phyloP scores from a whole-genome alignment of 2,113 vertebrate genomes.

The Charina bottae region DNA sequence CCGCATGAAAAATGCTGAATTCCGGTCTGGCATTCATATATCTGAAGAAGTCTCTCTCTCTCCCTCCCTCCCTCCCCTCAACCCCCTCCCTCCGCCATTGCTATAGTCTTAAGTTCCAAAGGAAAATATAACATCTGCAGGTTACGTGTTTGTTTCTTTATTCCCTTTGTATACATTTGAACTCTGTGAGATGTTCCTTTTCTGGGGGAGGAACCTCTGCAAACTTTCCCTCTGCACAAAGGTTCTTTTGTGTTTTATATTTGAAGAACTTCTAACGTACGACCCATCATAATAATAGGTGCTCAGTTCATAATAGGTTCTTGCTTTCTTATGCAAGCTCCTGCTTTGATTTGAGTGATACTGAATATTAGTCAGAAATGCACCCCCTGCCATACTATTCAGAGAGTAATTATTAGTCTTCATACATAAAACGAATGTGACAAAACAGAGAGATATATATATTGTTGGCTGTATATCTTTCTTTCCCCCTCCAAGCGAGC shows the following conservation, averaged over 20 bases:
- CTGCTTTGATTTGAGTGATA: constrained; percentile 22
- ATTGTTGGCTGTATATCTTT: constrained; percentile 52
- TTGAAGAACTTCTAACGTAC: constrained; percentile 48
- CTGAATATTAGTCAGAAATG: constrained; percentile 36
- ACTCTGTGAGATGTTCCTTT: neutral
- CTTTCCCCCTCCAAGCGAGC: constrained; percentile 36
- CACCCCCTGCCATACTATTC: constrained; percentile 17
- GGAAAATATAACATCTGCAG: neutral
- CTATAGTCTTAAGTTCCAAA: neutral
- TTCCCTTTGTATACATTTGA: neutral
- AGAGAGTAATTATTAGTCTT: constrained; percentile 58
- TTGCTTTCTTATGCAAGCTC: neutral
- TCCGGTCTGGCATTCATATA: neutral
- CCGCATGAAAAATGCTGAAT: neutral
- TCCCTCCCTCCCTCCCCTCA: neutral
- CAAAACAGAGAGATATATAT: constrained; percentile 61
- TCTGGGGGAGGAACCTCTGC: constrained; percentile 20
- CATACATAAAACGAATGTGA: constrained; percentile 57
- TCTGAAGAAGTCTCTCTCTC: neutral
- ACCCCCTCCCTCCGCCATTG: neutral
- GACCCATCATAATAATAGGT: constrained; percentile 44
- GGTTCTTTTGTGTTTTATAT: constrained; percentile 45
- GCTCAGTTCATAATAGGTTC: constrained; percentile 8
- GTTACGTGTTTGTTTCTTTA: neutral
- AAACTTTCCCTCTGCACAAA: constrained; percentile 13